A percentile compares a stretch with the other conserved stretches of the same genome.
Evolutionary conservation across 2,113 vertebrate species (phyloP).

Genomic region (Solenodon paradoxus): DNA sequence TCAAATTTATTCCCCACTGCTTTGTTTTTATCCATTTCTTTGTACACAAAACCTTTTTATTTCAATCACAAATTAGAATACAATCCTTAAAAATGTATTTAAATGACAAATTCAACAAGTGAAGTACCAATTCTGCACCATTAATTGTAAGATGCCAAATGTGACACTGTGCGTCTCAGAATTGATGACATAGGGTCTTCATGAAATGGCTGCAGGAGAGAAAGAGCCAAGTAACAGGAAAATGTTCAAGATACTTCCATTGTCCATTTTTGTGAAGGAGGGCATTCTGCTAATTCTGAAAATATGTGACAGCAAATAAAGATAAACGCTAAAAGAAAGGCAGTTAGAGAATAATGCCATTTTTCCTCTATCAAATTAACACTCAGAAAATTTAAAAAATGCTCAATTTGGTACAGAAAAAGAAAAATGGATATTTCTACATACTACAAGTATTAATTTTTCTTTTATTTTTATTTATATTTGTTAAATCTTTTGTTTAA

Average conservation of each 20-base stretch:
- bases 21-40: background rate
- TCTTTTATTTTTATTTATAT: no score
- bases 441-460: background rate
- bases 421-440: background rate
- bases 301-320: background rate
- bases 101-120: background rate
- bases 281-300: background rate
- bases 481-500: no score
- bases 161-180: background rate
- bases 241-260: background rate
- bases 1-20: background rate
- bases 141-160: background rate
- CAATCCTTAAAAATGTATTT: background rate
- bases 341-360: background rate
- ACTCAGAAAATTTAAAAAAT: constrained; percentile 2
- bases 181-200: background rate
- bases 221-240: background rate
- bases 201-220: background rate
- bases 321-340: background rate
- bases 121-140: background rate
- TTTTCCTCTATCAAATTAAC: background rate
- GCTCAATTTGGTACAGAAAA: background rate
- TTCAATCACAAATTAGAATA: background rate
- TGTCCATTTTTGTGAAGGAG: background rate
- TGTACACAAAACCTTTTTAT: background rate